Percentiles rank a stretch among this genome's conserved stretches.
Conservation (phyloP, 2,113 vertebrate species). For the Seriola quinqueradiata region DNA sequence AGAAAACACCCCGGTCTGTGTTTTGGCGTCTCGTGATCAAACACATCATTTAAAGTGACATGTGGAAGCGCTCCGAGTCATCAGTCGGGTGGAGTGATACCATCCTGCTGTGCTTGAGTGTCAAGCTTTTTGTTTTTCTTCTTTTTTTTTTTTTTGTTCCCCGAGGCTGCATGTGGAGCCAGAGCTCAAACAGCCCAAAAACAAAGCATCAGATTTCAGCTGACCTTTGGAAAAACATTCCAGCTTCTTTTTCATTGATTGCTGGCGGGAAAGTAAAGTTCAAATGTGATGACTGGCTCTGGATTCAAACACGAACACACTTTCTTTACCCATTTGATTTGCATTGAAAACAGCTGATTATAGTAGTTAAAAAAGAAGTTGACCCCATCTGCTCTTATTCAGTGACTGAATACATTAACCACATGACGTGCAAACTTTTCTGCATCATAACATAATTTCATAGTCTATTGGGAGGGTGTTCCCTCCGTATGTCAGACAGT, state of each 20-base stretch:
- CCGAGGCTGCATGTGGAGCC: too few relatives aligned
- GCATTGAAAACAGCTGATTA: not conserved
- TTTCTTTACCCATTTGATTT: not conserved
- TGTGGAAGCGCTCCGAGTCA: too few relatives aligned
- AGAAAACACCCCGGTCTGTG: not conserved
- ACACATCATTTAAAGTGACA: too few relatives aligned
- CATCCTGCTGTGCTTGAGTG: not conserved
- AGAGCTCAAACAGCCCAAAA: not conserved
- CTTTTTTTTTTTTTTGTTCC: too few relatives aligned
- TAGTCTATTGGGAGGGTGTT: too few relatives aligned
- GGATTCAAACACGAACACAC: not conserved
- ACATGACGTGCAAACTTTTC: too few relatives aligned
- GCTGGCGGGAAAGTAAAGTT: constrained; percentile 36
- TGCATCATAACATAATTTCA: too few relatives aligned
- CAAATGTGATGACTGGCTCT: not conserved
- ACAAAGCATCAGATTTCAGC: not conserved
- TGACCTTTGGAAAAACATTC: constrained; percentile 19
- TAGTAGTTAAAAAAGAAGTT: not conserved
- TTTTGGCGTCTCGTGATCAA: too few relatives aligned
- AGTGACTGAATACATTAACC: too few relatives aligned
- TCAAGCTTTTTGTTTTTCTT: not conserved
- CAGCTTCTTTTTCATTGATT: constrained; percentile 6
- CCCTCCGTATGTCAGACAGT: too few relatives aligned
- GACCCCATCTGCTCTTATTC: not conserved
- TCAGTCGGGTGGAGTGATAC: not conserved